Percentiles rank a stretch among this genome's conserved stretches.
Evolutionary conservation across 2,888 invertebrate species (phyloP).

Genomic region (Meganola albula): DNA sequence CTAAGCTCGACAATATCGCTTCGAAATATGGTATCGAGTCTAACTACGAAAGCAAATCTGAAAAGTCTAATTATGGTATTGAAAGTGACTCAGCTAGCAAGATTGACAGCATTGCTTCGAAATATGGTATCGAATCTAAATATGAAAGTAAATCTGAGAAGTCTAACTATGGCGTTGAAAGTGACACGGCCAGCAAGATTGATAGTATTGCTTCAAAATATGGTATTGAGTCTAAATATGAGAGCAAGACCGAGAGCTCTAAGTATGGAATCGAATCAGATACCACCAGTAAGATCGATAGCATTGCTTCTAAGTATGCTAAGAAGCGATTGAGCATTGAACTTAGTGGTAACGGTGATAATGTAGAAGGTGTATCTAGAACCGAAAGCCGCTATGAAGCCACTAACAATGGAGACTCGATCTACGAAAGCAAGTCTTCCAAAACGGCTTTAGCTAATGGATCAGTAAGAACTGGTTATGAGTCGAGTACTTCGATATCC

Average conservation of each 20-base stretch:
- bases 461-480: constrained; percentile 42
- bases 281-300: constrained; percentile 35
- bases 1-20: constrained; percentile 51
- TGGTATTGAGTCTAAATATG: constrained; percentile 24
- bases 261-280: constrained; percentile 26
- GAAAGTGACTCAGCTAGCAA: constrained; percentile 38
- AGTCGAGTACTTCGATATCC: constrained; percentile 38
- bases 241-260: constrained; percentile 26
- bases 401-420: constrained; percentile 45
- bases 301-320: constrained; percentile 39
- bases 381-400: constrained; percentile 49
- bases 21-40: constrained; percentile 58
- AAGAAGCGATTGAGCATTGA: constrained; percentile 39
- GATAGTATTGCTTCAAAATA: constrained; percentile 34
- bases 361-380: constrained; percentile 43
- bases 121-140: constrained; percentile 47
- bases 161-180: constrained; percentile 28
- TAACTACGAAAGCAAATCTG: constrained; percentile 48
- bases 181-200: constrained; percentile 28
- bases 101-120: constrained; percentile 47
- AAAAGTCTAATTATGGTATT: constrained; percentile 45
- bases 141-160: constrained; percentile 27
- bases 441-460: constrained; percentile 57
- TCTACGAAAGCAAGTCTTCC: constrained; percentile 51
- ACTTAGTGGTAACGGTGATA: constrained; percentile 43